phyloP scores from a whole-genome alignment of 2,113 vertebrate genomes.

The Ornithorhynchus anatinus region DNA sequence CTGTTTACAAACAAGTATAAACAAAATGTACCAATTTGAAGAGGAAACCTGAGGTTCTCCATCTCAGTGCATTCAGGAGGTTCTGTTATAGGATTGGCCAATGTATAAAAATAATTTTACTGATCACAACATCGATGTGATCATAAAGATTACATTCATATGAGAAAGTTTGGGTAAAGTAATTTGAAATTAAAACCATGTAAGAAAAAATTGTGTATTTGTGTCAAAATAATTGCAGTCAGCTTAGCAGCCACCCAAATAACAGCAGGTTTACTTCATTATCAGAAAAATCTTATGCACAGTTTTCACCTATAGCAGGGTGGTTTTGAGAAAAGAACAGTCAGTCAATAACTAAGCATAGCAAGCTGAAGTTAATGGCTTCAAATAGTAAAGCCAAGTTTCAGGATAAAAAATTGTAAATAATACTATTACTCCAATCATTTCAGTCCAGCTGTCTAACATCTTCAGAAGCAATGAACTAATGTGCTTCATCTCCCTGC shows the following conservation, averaged over 20 bases:
- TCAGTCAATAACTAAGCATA: constrained; percentile 48
- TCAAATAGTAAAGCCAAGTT: constrained; percentile 41
- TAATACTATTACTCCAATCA: constrained; percentile 26
- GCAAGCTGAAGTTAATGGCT: constrained; percentile 50
- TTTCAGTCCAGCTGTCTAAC: constrained; percentile 52
- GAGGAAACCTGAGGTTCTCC: too few species aligned
- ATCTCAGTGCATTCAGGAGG: too few species aligned
- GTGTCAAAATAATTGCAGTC: constrained; percentile 64
- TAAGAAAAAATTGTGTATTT: constrained; percentile 53
- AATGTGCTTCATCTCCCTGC: too few species aligned
- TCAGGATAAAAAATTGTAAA: too few species aligned
- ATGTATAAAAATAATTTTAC: too few species aligned
- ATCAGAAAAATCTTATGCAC: too few species aligned
- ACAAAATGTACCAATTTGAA: constrained; percentile 40
- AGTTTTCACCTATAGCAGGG: constrained; percentile 9
- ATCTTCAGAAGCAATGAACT: too few species aligned
- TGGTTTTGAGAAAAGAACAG: constrained; percentile 51
- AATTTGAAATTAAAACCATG: constrained; percentile 61
- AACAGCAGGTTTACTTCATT: constrained; percentile 63
- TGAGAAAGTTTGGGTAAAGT: constrained; percentile 70
- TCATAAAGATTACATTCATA: constrained; percentile 67
- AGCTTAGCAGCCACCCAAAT: constrained; percentile 58
- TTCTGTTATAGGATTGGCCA: too few species aligned
- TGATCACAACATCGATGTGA: constrained; percentile 64
- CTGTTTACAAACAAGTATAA: constrained; percentile 54